Conservation (phyloP, 2,113 vertebrate species). For the Mugil cephalus region DNA sequence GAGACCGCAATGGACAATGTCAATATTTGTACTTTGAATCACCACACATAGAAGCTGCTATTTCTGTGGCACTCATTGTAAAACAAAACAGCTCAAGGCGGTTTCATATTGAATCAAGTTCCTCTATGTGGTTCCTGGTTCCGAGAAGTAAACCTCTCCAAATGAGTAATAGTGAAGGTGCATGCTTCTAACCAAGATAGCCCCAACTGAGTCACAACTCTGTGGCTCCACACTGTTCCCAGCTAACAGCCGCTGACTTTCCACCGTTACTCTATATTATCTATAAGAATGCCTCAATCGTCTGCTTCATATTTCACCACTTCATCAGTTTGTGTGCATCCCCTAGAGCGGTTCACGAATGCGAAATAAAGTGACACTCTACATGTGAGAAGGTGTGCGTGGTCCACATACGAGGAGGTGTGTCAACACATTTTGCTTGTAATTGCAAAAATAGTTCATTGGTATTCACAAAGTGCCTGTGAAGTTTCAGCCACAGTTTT, state of each 20-base stretch:
- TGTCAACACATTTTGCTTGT: neutral
- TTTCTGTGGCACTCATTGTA: constrained; percentile 55
- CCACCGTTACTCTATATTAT: constrained; percentile 28
- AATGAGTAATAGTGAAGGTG: constrained; percentile 86
- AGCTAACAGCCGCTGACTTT: constrained; percentile 48
- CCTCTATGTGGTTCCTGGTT: constrained; percentile 83
- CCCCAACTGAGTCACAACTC: constrained; percentile 79
- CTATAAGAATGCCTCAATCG: neutral
- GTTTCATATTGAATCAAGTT: constrained; percentile 88
- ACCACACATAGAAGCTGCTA: constrained; percentile 34
- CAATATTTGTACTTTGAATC: constrained; percentile 65
- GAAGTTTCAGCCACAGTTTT: no score
- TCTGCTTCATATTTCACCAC: neutral
- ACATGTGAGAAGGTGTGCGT: neutral
- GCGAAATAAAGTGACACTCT: no score
- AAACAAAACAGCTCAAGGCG: constrained; percentile 63
- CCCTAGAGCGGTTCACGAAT: no score
- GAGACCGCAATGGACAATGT: constrained; percentile 29
- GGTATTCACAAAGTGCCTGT: neutral
- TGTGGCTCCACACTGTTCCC: constrained; percentile 53
- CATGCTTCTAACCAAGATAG: constrained; percentile 71
- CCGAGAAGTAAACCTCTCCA: constrained; percentile 80
- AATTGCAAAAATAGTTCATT: neutral
- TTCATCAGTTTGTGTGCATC: no score
- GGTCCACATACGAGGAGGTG: no score